Evolutionary conservation across 2,113 vertebrate genomes (phyloP).

Genomic region (Lophura nycthemera): DNA sequence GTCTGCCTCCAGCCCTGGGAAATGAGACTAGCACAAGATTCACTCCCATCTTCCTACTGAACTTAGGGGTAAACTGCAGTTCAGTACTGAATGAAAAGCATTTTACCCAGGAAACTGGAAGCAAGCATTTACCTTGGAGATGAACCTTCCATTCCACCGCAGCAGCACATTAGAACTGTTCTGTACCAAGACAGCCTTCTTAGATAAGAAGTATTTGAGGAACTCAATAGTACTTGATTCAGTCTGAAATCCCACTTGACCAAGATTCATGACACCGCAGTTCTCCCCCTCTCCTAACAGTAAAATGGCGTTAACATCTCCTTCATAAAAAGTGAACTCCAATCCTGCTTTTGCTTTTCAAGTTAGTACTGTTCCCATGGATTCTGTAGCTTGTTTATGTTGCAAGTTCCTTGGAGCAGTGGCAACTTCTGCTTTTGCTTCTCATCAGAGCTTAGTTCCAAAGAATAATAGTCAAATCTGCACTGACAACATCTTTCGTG

Average conservation of each 20-base stretch:
- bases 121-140: not conserved
- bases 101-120: conserved; percentile 4
- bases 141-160: not conserved
- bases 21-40: not conserved
- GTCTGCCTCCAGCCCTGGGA: not conserved
- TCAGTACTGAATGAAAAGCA: not conserved
- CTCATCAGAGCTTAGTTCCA: not conserved
- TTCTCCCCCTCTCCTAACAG: not conserved
- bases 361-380: not conserved
- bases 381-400: not conserved
- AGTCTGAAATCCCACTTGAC: not conserved
- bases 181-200: not conserved
- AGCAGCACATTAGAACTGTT: not conserved
- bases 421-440: not conserved
- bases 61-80: not conserved
- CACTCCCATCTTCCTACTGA: not conserved
- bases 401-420: not conserved
- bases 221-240: not conserved
- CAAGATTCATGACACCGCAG: not conserved
- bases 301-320: not conserved
- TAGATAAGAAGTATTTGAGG: not conserved
- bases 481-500: not conserved
- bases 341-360: not conserved
- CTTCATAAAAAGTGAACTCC: not conserved
- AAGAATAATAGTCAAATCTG: conserved; percentile 15